These are phyloP conservation scores for Limnephilus rhombicus DNA, from an alignment of 2,888 invertebrate genomes.

Conservation along the genomic window DNA sequence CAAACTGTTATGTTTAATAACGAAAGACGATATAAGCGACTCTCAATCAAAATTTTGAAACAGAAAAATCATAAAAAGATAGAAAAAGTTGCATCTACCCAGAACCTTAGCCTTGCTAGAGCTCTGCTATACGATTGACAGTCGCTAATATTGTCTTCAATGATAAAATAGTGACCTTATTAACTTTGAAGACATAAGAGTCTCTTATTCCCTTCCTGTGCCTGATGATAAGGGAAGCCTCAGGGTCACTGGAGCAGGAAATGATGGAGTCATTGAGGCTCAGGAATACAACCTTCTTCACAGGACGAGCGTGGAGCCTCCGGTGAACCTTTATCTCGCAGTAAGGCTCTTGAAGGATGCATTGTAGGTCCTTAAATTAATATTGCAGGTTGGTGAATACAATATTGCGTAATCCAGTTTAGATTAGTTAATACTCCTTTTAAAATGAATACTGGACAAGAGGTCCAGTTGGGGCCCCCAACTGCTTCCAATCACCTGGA, in stretches of 20 bases:
- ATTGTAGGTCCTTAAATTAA: constrained; percentile 69
- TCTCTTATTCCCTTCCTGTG: constrained; percentile 75
- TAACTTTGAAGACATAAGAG: constrained; percentile 77
- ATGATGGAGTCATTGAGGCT: constrained; percentile 74
- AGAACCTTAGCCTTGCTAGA: too few species aligned
- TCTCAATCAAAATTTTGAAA: too few species aligned
- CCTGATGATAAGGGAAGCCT: constrained; percentile 74
- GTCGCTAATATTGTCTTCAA: too few species aligned
- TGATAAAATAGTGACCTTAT: constrained; percentile 71
- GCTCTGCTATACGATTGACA: too few species aligned
- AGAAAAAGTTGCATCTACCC: too few species aligned
- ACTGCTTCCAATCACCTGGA: too few species aligned
- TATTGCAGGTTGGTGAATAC: background rate
- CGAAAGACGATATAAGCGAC: too few species aligned
- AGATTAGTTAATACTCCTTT: too few species aligned
- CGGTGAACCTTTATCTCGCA: constrained; percentile 73
- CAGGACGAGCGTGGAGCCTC: constrained; percentile 74
- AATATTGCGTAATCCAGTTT: background rate
- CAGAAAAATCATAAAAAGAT: too few species aligned
- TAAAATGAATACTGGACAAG: too few species aligned
- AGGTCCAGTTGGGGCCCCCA: too few species aligned
- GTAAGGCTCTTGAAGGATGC: constrained; percentile 75
- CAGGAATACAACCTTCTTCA: constrained; percentile 75
- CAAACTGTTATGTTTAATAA: too few species aligned
- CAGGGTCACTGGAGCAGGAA: constrained; percentile 78